Evolutionary conservation across 1,140 invertebrate genomes (phyloP).

Genomic region (Acarapis woodi): DNA sequence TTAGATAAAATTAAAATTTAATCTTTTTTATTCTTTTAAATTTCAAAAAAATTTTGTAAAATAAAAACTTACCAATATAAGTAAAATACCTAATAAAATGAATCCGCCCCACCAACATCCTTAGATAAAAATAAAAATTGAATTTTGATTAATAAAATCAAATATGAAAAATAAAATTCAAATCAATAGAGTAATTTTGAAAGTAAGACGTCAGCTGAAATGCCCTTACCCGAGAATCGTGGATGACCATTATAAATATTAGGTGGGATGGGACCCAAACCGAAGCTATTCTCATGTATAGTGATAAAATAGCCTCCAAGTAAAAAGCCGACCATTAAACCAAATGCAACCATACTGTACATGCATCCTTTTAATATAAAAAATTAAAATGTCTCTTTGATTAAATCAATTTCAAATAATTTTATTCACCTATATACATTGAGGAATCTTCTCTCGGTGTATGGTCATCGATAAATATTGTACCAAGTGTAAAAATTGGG

Average conservation of each 20-base stretch:
- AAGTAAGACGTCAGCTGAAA: too few relatives aligned
- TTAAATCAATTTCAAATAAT: background rate
- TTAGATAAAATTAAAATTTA: too few relatives aligned
- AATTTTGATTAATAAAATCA: background rate
- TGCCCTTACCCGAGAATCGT: constrained; percentile 21
- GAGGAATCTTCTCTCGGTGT: constrained; percentile 23
- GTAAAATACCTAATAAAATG: constrained; percentile 16
- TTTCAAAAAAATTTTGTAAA: too few relatives aligned
- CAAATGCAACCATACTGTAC: constrained; percentile 25
- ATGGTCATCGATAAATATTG: constrained; percentile 26
- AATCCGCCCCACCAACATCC: constrained; percentile 24
- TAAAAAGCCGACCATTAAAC: constrained; percentile 25
- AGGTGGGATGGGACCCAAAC: constrained; percentile 12
- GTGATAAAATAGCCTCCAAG: constrained; percentile 23
- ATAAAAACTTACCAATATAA: constrained; percentile 15
- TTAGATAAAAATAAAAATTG: background rate
- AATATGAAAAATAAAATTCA: background rate
- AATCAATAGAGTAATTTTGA: background rate
- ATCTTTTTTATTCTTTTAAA: too few relatives aligned
- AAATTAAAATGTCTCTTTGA: background rate
- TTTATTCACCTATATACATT: constrained; percentile 21
- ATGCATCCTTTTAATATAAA: constrained; percentile 20
- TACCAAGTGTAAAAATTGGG: constrained; percentile 24
- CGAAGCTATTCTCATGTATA: constrained; percentile 23
- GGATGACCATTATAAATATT: constrained; percentile 17